Evolutionary conservation across 1,140 invertebrate species (phyloP), one percentile per base, ranked within the genome.

Genomic region (Aphidius ervi): DNA sequence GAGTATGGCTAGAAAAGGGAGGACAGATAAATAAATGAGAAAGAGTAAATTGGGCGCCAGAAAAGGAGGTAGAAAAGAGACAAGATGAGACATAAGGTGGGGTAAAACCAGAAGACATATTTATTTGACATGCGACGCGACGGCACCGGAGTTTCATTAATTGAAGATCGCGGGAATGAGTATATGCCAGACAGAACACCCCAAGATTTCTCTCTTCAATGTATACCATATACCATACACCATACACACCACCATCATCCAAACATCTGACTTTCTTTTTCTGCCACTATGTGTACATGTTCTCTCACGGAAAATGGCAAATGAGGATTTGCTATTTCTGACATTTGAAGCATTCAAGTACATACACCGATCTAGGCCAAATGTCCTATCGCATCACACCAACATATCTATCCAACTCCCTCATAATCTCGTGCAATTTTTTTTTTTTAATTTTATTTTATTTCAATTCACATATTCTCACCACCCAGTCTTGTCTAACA

Each of bases 101-200:
- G 67, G 59, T 67, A 60, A 59, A 62, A 64, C 57, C 56, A 64
- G 70, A 72, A 76, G 77, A 78, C 76, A 78, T 80, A 80, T 80
- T 80, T 80, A 79, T 80, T 80, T 79, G 77, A 79, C 77, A 73
- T 79, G 78, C 75, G 75, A 80, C 75, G 76, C 75, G 75, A 78
- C 76, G 78, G 76, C 77, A 78, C 67, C 76, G 74, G 76, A 79
- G 77, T 79, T 80, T 79, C 78, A 80, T 80, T 80, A 80, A 79
- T 80, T 80, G 77, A 80, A 79, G 78, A 80, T 79, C 78, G 75
- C 75, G 74, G 69, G 72, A 78, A 78, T 75, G 77, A 78, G 70
- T 74, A 69, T 70, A 69, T 70, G 72, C 65, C 72, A 76, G 76
- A 77, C 75, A 75, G 73, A 52, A 59, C 56, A 69, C 63, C 67